These are phyloP conservation scores for Helicorthomorpha holstii DNA, from an alignment of 1,140 invertebrate species.

Conservation along the genomic window DNA sequence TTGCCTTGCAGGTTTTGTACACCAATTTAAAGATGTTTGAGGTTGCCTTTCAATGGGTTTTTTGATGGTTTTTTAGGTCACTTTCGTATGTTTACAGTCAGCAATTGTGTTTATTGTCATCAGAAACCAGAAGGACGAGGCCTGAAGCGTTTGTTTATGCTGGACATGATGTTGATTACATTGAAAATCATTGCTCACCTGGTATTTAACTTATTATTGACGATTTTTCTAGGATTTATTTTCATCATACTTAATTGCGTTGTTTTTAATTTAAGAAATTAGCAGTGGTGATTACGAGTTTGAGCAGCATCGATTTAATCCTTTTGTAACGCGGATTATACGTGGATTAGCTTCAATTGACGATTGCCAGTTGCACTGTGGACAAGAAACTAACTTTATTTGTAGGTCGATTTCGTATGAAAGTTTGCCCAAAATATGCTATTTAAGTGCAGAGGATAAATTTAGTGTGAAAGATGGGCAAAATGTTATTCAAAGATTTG, in stretches of 20 bases:
- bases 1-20: conserved; percentile 24
- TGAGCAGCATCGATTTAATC: conserved; percentile 25
- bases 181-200: conserved; percentile 34
- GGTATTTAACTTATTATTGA: conserved; percentile 16
- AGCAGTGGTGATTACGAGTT: conserved; percentile 32
- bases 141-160: conserved; percentile 25
- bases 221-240: neutral
- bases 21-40: neutral
- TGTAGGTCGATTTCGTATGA: conserved; percentile 26
- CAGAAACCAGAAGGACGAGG: conserved; percentile 27
- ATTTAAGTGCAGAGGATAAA: conserved; percentile 30
- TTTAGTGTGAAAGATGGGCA: conserved; percentile 8
- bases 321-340: conserved; percentile 27
- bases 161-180: conserved; percentile 28
- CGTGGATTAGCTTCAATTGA: conserved; percentile 19
- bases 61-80: conserved; percentile 18
- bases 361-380: conserved; percentile 30
- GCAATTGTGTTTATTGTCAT: conserved; percentile 26
- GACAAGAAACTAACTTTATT: conserved; percentile 28
- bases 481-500: conserved; percentile 19
- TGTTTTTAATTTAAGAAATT: conserved; percentile 20
- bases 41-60: conserved; percentile 2
- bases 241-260: neutral
- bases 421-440: conserved; percentile 25
- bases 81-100: conserved; percentile 26